Conservation (phyloP, 2,888 invertebrate genomes). For the Nymphalis c-album region DNA sequence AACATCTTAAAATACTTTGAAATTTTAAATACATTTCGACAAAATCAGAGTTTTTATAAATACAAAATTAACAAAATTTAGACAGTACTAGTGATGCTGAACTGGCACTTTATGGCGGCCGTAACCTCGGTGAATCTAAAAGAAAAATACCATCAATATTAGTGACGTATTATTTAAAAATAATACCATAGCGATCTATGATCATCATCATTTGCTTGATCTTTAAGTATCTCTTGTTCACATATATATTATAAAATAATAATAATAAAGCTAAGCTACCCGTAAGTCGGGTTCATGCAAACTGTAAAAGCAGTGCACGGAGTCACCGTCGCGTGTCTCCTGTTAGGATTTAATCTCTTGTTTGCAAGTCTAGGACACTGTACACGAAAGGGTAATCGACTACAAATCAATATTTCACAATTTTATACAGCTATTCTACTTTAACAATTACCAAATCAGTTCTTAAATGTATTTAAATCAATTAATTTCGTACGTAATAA, state of each 20-base stretch:
- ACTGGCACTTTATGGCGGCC: slow-evolving; percentile 52
- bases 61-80: neutral
- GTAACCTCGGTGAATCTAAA: slow-evolving; percentile 51
- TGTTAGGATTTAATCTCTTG: slow-evolving; percentile 77
- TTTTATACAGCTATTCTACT: neutral
- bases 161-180: no score
- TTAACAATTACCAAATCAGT: neutral
- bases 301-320: slow-evolving; percentile 67
- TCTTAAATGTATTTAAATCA: neutral
- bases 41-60: neutral
- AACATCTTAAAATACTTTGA: no score
- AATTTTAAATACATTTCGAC: no score
- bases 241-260: neutral
- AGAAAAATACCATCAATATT: no score
- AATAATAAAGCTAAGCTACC: no score
- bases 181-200: no score
- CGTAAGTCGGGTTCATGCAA: slow-evolving; percentile 71
- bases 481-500: slow-evolving; percentile 16
- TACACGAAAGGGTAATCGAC: slow-evolving; percentile 49
- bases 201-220: no score
- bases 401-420: slow-evolving; percentile 11
- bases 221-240: no score
- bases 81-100: slow-evolving; percentile 38
- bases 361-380: slow-evolving; percentile 66
- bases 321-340: slow-evolving; percentile 71